Conservation (phyloP, 2,888 invertebrate genomes). For the Cybosia mesomella region DNA sequence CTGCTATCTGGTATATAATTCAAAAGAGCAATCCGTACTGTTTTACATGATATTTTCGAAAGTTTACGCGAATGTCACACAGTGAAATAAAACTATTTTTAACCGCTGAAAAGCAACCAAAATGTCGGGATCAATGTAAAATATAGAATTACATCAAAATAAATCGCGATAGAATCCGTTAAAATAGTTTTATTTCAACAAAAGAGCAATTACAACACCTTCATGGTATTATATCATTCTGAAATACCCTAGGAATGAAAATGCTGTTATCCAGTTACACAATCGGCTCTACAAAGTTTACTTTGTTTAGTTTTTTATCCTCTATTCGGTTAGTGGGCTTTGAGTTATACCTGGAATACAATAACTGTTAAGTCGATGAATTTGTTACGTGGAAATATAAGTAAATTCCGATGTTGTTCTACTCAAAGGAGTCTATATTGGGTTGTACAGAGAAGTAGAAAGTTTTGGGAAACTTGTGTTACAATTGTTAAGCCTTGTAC, state of each 20-base stretch:
- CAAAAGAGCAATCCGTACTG: no score
- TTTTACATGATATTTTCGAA: no score
- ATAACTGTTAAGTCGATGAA: constrained; percentile 4
- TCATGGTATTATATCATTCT: background rate
- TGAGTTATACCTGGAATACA: constrained; percentile 23
- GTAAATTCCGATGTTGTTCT: background rate
- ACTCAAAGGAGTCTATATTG: background rate
- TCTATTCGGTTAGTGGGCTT: constrained; percentile 40
- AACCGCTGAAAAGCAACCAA: no score
- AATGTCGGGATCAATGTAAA: no score
- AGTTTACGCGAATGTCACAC: no score
- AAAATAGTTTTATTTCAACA: no score
- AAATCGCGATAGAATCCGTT: no score
- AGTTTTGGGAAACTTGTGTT: background rate
- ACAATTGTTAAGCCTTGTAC: background rate
- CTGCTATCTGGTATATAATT: no score
- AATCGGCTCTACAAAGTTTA: constrained; percentile 34
- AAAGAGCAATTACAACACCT: no score
- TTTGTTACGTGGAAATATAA: constrained; percentile 6
- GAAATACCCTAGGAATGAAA: background rate
- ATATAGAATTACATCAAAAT: no score
- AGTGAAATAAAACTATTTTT: no score
- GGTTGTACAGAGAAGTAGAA: background rate
- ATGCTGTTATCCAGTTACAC: background rate
- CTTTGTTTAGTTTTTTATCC: constrained; percentile 34